Base-by-base conservation (phyloP, 2,888 invertebrate genomes). In the Ptilodon capucinus region DNA sequence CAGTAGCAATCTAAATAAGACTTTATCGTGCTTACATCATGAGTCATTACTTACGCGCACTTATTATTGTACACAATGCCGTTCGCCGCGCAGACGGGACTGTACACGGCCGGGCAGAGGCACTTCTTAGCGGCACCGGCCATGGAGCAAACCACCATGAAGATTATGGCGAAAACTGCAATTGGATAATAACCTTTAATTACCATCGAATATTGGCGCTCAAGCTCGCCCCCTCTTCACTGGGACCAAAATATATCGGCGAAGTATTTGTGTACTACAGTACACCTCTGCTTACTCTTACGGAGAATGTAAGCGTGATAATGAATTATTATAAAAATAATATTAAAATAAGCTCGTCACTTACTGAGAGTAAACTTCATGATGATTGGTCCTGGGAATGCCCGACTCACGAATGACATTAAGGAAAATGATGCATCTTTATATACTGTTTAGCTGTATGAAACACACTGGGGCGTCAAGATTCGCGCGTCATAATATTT, bases 11-110 rank as follows among this genome's bases (percentile, higher is more conserved):
- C n/a, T n/a, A n/a, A n/a, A n/a, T n/a, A n/a, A n/a, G n/a, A n/a
- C n/a, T n/a, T n/a, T n/a, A n/a, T n/a, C n/a, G n/a, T 23, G 2
- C 44, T 14, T 44, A 44, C 8, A 7, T 11, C 34, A 40, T 7
- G 1, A 38, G 46, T 35, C n/a, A n/a, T n/a, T n/a, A 54, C 66
- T 55, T 39, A 75, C 75, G 36, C 36, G 60, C 74, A 75, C 5
- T 1, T 0, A 42, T 64, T 75, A 19, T 50, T 47, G 38, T 67
- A 72, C 0, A 68, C 70, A 0, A 4, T 11, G 11, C 69, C 60
- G 18, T 71, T 43, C 19, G 36, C 50, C 0, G 60, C 65, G 42
- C 75, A 75, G 7, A 75, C 75, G 0, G 72, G 71, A 0, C 11
- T 16, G 48, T 50, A 71, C 2, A 54, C 52, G 0, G 50, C 48